Evolutionary conservation across 2,888 invertebrate species (phyloP).

Genomic region (Timema podura): DNA sequence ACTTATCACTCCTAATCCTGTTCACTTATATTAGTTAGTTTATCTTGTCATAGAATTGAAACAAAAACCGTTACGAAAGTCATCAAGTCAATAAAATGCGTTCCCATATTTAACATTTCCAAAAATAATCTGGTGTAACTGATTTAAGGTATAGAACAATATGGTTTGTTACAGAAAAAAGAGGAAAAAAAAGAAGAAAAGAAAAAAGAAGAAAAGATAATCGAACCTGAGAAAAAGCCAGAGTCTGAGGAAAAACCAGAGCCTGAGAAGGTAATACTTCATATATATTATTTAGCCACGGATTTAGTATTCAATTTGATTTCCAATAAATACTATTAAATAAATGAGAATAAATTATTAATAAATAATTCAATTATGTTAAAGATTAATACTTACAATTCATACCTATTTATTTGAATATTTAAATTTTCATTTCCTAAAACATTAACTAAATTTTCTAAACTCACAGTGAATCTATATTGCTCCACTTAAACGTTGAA

Average conservation of each 20-base stretch:
- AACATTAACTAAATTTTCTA: background rate
- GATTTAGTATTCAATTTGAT: too few relatives aligned
- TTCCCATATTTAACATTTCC: background rate
- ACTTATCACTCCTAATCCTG: too few relatives aligned
- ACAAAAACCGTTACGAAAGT: too few relatives aligned
- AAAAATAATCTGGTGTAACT: background rate
- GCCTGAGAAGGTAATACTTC: slow-evolving; percentile 19
- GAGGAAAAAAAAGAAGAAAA: slow-evolving; percentile 53
- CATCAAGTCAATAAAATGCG: too few relatives aligned
- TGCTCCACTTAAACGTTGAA: slow-evolving; percentile 32
- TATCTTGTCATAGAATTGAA: too few relatives aligned
- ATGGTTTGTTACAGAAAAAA: slow-evolving; percentile 39
- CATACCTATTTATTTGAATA: background rate
- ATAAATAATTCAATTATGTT: too few relatives aligned
- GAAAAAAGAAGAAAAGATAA: slow-evolving; percentile 31
- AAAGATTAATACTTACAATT: too few relatives aligned
- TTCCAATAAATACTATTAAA: too few relatives aligned
- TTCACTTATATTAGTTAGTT: too few relatives aligned
- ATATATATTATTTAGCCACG: too few relatives aligned
- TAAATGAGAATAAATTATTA: too few relatives aligned
- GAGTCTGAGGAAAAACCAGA: slow-evolving; percentile 46
- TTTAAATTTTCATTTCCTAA: background rate
- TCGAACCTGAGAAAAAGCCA: slow-evolving; percentile 33
- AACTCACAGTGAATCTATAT: background rate
- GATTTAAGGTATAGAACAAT: too few relatives aligned